Evolutionary conservation across 2,888 invertebrate species (phyloP).

Genomic region (Acanthosepion pharaonis): DNA sequence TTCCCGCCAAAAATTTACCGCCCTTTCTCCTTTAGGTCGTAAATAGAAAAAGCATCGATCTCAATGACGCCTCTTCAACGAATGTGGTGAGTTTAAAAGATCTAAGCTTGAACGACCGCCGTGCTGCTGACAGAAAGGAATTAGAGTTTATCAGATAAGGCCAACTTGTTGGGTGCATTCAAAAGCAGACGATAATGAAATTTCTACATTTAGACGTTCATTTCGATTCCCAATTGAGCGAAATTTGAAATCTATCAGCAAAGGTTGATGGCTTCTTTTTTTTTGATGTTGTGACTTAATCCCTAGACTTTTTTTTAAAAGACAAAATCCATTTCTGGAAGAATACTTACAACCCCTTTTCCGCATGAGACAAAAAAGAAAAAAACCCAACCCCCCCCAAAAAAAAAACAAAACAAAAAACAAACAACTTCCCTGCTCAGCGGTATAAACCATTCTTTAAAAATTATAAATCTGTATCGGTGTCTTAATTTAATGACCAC

Average conservation of each 20-base stretch:
- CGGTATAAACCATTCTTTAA: not conserved
- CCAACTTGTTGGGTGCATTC: not conserved
- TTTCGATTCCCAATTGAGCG: not conserved
- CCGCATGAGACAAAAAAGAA: not conserved
- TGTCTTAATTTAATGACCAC: no score
- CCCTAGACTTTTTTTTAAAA: not conserved
- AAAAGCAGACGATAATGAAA: slow-evolving; percentile 11
- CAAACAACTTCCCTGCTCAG: not conserved
- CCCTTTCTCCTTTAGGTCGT: not conserved
- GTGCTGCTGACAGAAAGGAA: not conserved
- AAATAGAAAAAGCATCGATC: not conserved
- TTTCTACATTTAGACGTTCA: not conserved
- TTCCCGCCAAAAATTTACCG: not conserved
- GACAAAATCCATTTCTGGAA: not conserved
- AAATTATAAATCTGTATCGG: not conserved
- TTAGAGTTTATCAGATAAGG: not conserved
- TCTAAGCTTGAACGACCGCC: not conserved
- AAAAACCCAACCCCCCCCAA: no score
- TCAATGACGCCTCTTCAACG: not conserved
- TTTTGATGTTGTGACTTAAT: not conserved
- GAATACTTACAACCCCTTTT: not conserved
- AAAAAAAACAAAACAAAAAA: not conserved
- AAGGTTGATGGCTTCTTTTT: not conserved
- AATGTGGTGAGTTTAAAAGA: not conserved
- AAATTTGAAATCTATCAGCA: not conserved